Base-by-base conservation (phyloP, 2,888 invertebrate species). In the Leptopterna dolabrata region DNA sequence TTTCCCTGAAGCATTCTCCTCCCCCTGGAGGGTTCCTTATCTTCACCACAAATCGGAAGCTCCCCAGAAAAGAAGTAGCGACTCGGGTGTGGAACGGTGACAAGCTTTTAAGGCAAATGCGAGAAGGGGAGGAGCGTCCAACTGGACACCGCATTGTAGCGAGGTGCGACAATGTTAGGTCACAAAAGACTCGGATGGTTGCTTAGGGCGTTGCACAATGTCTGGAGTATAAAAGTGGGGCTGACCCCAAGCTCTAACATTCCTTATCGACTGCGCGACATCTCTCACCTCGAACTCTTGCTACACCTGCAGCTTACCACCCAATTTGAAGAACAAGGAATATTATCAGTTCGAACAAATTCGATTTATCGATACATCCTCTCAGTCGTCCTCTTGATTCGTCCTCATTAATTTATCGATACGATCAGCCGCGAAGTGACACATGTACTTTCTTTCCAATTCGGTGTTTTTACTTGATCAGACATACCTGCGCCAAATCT, bases 61-160 rank as follows among this genome's bases (percentile, higher is more conserved):
- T n/a, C 1, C 14, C 36, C 6, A 73, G 73, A 73, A 30, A 30
- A 73, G 19, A 73, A 30, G 41, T 36, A 73, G 19, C 73, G 36
- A 36, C 0, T 30, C 36, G 36, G 41, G 36, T 36, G 73, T 41
- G n/a, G 36, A 30, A 19, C 14, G 36, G 73, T 19, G 29, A 19
- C n/a, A 73, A 73, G 36, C 73, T 73, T 73, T 73, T 73, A 36
- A 73, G 73, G 19, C 4, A 13, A 29, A 13, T 11, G 73, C 7
- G 29, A 36, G 29, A 24, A 45, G 27, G 41, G 11, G 27, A 78
- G 78, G 43, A 1, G 45, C 16, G 47, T 43, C 78, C 78, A 78
- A 78, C 78, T 78, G 78, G 78, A 78, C 78, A 78, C 45, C 78
- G 78, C 78, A 78, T 78, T 78, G 47, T 45, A 45, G 45, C 16